Conservation (phyloP, 2,888 invertebrate genomes). For the Empis stercorea region DNA sequence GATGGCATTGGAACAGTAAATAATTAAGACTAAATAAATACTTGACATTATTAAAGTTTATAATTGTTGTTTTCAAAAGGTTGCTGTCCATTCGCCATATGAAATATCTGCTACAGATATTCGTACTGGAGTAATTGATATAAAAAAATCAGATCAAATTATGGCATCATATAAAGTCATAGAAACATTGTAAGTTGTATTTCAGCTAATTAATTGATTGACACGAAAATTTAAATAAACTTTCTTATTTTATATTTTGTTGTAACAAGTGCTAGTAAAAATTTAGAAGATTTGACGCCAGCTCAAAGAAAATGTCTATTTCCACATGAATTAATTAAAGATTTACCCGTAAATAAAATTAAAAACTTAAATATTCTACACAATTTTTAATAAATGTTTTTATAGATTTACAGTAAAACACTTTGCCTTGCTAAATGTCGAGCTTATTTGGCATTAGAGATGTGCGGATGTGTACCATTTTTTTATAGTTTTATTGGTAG, state of each 20-base stretch:
- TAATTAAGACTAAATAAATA: background rate
- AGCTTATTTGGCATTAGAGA: constrained; percentile 37
- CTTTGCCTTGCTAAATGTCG: constrained; percentile 37
- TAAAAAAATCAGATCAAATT: constrained; percentile 30
- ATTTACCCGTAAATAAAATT: constrained; percentile 26
- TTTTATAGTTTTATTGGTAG: constrained; percentile 37
- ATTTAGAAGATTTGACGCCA: constrained; percentile 32
- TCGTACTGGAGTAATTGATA: constrained; percentile 18
- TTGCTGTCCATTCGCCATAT: constrained; percentile 31
- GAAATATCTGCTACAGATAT: constrained; percentile 27
- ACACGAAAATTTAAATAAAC: background rate
- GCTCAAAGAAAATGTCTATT: constrained; percentile 41
- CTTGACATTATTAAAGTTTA: no score
- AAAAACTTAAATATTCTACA: background rate
- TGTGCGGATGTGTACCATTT: constrained; percentile 44
- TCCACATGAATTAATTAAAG: constrained; percentile 37
- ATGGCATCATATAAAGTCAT: constrained; percentile 28
- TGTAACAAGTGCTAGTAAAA: constrained; percentile 23
- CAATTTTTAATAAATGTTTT: background rate
- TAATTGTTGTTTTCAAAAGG: constrained; percentile 13
- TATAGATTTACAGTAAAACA: constrained; percentile 28
- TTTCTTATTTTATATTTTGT: background rate
- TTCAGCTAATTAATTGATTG: no score
- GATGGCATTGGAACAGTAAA: constrained; percentile 28
- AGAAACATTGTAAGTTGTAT: constrained; percentile 30